These are phyloP conservation scores for Plemyria rubiginata DNA, from an alignment of 2,888 invertebrate genomes.

Conservation along the genomic window DNA sequence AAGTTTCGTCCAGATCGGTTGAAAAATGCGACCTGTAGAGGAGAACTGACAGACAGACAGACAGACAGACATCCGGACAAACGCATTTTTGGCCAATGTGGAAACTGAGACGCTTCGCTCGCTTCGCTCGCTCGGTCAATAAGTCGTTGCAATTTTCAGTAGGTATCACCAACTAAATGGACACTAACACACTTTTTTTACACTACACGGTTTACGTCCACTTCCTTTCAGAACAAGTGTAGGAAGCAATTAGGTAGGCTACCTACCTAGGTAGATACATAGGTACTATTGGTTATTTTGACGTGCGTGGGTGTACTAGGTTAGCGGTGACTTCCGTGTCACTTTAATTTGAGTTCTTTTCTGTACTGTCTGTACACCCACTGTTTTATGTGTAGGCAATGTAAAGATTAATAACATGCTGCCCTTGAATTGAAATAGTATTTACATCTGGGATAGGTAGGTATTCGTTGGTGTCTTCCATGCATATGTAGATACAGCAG, in stretches of 20 bases:
- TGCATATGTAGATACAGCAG: too few relatives aligned
- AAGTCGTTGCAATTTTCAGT: not conserved
- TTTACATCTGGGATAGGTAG: not conserved
- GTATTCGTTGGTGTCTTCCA: too few relatives aligned
- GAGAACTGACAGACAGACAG: too few relatives aligned
- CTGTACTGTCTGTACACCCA: slow-evolving; percentile 46
- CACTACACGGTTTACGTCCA: slow-evolving; percentile 27
- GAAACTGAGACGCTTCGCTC: too few relatives aligned
- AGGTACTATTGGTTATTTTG: slow-evolving; percentile 14
- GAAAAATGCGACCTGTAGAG: too few relatives aligned
- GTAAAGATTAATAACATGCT: not conserved
- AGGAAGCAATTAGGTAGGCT: slow-evolving; percentile 54
- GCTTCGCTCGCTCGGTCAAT: too few relatives aligned
- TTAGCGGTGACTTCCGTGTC: slow-evolving; percentile 55
- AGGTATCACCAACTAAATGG: slow-evolving; percentile 7
- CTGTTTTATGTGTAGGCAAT: slow-evolving; percentile 23
- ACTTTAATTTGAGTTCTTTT: slow-evolving; percentile 45
- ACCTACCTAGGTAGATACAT: slow-evolving; percentile 18
- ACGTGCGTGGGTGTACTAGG: slow-evolving; percentile 50
- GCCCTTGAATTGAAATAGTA: not conserved
- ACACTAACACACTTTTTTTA: slow-evolving; percentile 19
- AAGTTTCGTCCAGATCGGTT: too few relatives aligned
- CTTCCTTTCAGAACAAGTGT: slow-evolving; percentile 45
- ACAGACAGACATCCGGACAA: too few relatives aligned
- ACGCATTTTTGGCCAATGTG: too few relatives aligned